Conservation (phyloP, 1,140 invertebrate species). For the Eurosta solidaginis region DNA sequence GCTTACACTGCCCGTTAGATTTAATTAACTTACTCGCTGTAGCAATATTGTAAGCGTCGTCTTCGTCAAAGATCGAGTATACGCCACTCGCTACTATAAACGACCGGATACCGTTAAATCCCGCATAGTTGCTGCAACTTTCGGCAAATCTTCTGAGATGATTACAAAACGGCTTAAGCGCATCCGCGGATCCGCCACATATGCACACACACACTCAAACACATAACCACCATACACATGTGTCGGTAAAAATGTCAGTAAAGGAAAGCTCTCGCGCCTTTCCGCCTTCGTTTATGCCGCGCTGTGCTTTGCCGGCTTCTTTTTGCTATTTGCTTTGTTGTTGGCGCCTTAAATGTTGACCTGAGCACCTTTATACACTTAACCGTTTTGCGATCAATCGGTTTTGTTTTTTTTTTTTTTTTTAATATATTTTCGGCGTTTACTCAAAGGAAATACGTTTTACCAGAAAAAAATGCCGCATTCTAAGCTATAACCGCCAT, state of each 20-base stretch:
- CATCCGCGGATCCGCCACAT: neutral
- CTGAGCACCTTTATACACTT: neutral
- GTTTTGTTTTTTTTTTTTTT: neutral
- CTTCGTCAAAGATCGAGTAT: neutral
- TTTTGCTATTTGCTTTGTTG: too few relatives aligned
- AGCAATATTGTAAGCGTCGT: neutral
- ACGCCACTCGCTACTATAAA: slow-evolving; percentile 11
- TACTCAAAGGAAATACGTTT: slow-evolving; percentile 2
- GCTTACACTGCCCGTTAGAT: neutral
- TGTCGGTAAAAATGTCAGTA: neutral
- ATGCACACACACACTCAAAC: neutral
- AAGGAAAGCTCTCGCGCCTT: neutral
- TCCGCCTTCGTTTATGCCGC: slow-evolving; percentile 19
- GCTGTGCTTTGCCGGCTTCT: neutral
- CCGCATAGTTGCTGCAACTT: neutral
- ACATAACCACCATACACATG: neutral
- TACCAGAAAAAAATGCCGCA: neutral
- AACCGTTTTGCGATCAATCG: neutral
- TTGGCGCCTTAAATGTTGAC: neutral
- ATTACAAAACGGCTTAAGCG: neutral
- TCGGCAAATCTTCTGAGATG: slow-evolving; percentile 26
- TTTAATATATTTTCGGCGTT: neutral
- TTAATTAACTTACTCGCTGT: slow-evolving; percentile 1
- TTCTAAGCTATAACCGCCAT: neutral
- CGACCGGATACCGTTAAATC: slow-evolving; percentile 21